A percentile compares a stretch with the other conserved stretches of the same genome.
Evolutionary conservation across 2,797 vertebrate species (phyloP).

Genomic region (Eospalax fontanierii): DNA sequence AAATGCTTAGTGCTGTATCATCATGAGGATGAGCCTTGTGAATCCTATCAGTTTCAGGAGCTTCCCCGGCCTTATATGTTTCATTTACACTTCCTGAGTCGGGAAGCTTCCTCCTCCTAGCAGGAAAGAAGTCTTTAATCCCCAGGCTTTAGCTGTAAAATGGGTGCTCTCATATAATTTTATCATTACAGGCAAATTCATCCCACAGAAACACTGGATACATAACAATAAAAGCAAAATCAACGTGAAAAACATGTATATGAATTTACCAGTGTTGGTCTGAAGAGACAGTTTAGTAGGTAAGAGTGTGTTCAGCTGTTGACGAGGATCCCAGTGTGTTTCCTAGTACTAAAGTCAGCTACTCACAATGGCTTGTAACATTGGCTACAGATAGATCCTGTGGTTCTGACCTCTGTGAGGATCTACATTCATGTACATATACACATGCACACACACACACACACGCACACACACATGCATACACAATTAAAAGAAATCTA

Average conservation of each 20-base stretch:
- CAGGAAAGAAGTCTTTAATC: neutral
- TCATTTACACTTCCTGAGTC: neutral
- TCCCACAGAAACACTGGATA: neutral
- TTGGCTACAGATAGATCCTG: neutral
- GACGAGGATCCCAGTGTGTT: neutral
- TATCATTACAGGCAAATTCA: conserved; percentile 25
- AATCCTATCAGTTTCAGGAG: neutral
- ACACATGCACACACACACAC: too few relatives aligned
- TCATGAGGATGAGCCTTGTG: neutral
- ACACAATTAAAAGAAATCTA: neutral
- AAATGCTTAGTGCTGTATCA: neutral
- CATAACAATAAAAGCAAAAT: neutral
- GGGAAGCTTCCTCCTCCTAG: neutral
- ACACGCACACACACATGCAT: too few relatives aligned
- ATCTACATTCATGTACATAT: too few relatives aligned
- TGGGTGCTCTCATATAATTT: conserved; percentile 20
- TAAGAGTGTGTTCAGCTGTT: neutral
- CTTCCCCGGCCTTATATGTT: neutral
- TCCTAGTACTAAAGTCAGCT: neutral
- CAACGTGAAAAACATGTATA: neutral
- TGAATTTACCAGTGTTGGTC: conserved; percentile 8
- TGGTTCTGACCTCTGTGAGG: too few relatives aligned
- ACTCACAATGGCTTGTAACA: neutral
- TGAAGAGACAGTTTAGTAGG: neutral
- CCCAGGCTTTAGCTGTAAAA: neutral